Evolutionary conservation across 2,797 vertebrate species (phyloP).

Genomic region (Rhadinocentrus ornatus): DNA sequence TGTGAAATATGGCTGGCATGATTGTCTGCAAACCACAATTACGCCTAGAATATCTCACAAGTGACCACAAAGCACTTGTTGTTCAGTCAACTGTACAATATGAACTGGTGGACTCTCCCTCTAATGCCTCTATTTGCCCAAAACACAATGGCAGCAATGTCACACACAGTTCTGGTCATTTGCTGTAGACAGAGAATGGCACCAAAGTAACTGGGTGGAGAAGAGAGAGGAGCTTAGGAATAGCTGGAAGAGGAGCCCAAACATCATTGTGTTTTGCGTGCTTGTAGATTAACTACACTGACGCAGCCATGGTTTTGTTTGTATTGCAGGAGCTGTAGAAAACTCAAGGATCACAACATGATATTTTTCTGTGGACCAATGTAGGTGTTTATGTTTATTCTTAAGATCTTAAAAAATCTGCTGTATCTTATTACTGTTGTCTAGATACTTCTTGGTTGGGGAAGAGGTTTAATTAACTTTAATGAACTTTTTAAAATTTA

Average conservation of each 20-base stretch:
- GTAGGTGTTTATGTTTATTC: constrained; percentile 10
- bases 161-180: constrained; percentile 46
- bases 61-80: constrained; percentile 65
- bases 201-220: constrained; percentile 49
- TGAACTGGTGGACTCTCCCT: constrained; percentile 60
- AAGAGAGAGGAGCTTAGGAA: constrained; percentile 47
- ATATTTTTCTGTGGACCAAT: not conserved
- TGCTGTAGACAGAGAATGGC: constrained; percentile 49
- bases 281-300: constrained; percentile 13
- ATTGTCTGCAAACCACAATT: constrained; percentile 69
- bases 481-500: not conserved
- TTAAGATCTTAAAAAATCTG: not conserved
- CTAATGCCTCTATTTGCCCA: constrained; percentile 57
- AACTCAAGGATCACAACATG: not conserved
- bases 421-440: constrained; percentile 1
- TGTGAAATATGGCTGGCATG: constrained; percentile 69
- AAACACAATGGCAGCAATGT: constrained; percentile 62
- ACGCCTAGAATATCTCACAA: constrained; percentile 59
- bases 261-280: constrained; percentile 16
- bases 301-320: constrained; percentile 30
- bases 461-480: not conserved
- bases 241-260: constrained; percentile 33
- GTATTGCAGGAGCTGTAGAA: not conserved
- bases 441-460: constrained; percentile 1
- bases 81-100: constrained; percentile 66